phyloP scores from a whole-genome alignment of 2,888 invertebrate species.

The Gasteruption jaculator region DNA sequence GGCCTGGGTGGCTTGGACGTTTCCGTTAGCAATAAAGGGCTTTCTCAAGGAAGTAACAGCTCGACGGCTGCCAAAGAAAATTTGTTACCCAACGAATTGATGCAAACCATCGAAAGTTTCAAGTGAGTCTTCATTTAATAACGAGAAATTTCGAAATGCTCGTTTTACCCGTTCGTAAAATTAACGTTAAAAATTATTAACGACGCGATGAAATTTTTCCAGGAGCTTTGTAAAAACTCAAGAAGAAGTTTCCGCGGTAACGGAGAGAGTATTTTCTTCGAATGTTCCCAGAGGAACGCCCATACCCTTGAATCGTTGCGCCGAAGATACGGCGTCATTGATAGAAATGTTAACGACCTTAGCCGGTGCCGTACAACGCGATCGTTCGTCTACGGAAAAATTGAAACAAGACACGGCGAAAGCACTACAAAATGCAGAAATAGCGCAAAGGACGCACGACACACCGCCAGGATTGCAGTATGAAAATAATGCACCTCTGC shows the following conservation, averaged over 20 bases:
- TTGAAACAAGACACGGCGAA: slow-evolving; percentile 70
- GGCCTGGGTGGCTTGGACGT: slow-evolving; percentile 70
- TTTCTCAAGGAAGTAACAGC: slow-evolving; percentile 50
- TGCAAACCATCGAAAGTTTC: slow-evolving; percentile 72
- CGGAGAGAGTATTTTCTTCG: slow-evolving; percentile 74
- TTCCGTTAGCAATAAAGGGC: slow-evolving; percentile 49
- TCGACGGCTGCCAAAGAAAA: slow-evolving; percentile 61
- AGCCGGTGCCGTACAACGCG: slow-evolving; percentile 61
- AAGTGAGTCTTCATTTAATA: slow-evolving; percentile 54
- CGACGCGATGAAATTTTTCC: too few species aligned
- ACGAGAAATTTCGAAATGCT: neutral
- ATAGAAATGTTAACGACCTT: slow-evolving; percentile 60
- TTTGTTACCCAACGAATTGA: slow-evolving; percentile 71
- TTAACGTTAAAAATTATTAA: neutral
- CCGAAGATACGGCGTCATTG: slow-evolving; percentile 60
- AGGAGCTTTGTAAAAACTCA: slow-evolving; percentile 79
- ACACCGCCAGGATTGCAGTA: slow-evolving; percentile 72
- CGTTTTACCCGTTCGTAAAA: neutral
- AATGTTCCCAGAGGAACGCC: slow-evolving; percentile 73
- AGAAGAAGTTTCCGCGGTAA: too few species aligned
- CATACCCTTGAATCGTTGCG: slow-evolving; percentile 61
- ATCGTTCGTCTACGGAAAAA: slow-evolving; percentile 60
- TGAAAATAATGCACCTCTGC: slow-evolving; percentile 68
- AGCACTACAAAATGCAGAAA: slow-evolving; percentile 69
- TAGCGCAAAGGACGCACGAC: slow-evolving; percentile 74